Evolutionary conservation across 2,113 vertebrate species (phyloP).

Genomic region (Seriola quinqueradiata): DNA sequence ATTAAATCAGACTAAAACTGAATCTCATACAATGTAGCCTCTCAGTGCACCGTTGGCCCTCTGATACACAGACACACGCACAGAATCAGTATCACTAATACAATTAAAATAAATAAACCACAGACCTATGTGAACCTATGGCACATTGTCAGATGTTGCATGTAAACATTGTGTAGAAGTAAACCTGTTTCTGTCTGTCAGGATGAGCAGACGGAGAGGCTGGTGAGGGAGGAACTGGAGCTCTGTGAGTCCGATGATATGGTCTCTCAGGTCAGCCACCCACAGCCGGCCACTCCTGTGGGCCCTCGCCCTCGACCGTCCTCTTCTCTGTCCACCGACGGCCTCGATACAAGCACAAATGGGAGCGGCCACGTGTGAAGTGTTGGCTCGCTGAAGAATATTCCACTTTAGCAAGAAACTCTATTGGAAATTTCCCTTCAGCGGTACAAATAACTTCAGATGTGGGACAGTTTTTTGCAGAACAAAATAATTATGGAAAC

Average conservation of each 20-base stretch:
- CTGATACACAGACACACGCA: not conserved
- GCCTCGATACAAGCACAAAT: slow-evolving; percentile 78
- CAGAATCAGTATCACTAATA: not conserved
- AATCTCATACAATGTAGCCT: no score
- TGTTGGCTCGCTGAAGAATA: slow-evolving; percentile 10
- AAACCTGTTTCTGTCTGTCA: slow-evolving; percentile 54
- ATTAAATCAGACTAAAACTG: no score
- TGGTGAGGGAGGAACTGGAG: slow-evolving; percentile 94
- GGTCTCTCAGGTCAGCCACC: slow-evolving; percentile 89
- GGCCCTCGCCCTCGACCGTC: slow-evolving; percentile 85
- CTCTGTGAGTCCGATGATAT: slow-evolving; percentile 94
- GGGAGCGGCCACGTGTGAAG: slow-evolving; percentile 82
- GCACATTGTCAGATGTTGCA: not conserved
- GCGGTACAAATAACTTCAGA: slow-evolving; percentile 20
- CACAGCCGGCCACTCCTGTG: slow-evolving; percentile 82
- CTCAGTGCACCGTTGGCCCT: no score
- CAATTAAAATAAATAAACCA: not conserved
- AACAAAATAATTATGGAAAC: slow-evolving; percentile 27
- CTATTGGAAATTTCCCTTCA: slow-evolving; percentile 11
- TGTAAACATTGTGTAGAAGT: not conserved
- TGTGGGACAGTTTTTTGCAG: slow-evolving; percentile 14
- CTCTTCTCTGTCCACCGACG: slow-evolving; percentile 92
- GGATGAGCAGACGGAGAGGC: slow-evolving; percentile 95
- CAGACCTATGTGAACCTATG: not conserved
- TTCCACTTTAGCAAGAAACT: slow-evolving; percentile 38